Evolutionary conservation across 2,888 invertebrate genomes (phyloP), one percentile per base, ranked within the genome.

Genomic region (Girardia tigrina): DNA sequence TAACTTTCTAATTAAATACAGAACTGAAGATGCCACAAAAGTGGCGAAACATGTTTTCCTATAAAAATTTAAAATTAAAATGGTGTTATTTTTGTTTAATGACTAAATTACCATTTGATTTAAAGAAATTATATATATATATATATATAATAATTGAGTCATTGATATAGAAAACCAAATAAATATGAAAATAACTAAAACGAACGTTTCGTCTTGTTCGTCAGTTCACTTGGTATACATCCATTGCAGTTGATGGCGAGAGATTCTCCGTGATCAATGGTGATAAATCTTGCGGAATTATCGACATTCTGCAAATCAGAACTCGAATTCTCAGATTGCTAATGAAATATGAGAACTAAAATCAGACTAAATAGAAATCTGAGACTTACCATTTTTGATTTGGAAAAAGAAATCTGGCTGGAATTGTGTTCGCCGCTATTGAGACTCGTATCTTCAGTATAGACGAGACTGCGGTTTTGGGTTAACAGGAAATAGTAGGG

Each of bases 201-300:
- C 36, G 16, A 36, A 56, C 56, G 56, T 16, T 16, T 56, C 20
- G 56, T 56, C 23, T 56, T 56, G 23, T 56, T 56, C 4, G 56
- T 56, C 56, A 56, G 23, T 56, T 56, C 56, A 56, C 56, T 56
- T n/a, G 56, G 56, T 56, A 56, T 56, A n/a, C 56, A 56, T 8
- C 56, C 56, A 56, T 56, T 56, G 56, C 56, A 56, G n/a, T 56
- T 56, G 56, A 56, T 56, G 6, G 56, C 4, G n/a, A 56, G 56
- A 6, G 56, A 20, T 56, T 56, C 56, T 20, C 56, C n/a, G 6
- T 56, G 56, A 56, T 56, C 56, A 20, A 56, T 56, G 4, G 56
- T 56, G 4, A 56, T 56, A 56, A 56, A 56, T 56, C 20, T 56
- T 20, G 56, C 56, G 2, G 56, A 56, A 56, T 56, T 56, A 56